Evolutionary conservation across 2,888 invertebrate species (phyloP), one percentile per base, ranked within the genome.

Genomic region (Holacanthella duospinosa): DNA sequence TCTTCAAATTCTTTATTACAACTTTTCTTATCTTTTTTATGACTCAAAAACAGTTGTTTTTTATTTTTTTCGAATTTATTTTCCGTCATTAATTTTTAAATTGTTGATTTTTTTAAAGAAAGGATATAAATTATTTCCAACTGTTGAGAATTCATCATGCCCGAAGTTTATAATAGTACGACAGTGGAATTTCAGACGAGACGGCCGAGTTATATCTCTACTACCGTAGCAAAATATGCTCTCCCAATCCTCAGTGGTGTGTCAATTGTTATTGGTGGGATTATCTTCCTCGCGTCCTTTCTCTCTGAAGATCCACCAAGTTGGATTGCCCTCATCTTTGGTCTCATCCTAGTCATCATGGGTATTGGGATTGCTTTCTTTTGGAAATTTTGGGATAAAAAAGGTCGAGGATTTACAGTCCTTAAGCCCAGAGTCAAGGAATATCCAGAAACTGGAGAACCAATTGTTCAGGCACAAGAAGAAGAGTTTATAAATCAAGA

Each of bases 161-260:
- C 48, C 16, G 48, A 48, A 48, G 48, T 48, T n/a, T 48, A 48
- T 21, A 48, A 48, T 48, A 16, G 16, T 16, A 48, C 48, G 4
- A 48, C 48, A n/a, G 21, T 48, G 4, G 48, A 48, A 21, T 48
- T 48, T 21, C 48, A 48, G 48, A 48, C 48, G 48, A 48, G 48
- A 21, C 48, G 48, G 6, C 48, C 12, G n/a, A 48, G 48, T 21
- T 48, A 48, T 21, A 21, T 21, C 21, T 36, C 6, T 36, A 9
- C 36, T 16, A 36, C 36, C 6, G 6, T 36, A 6, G 4, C 48
- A 9, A 48, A 48, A 21, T 48, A n/a, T 21, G 48, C 16, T 4
- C 48, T 48, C 6, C 19, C 21, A 4, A 48, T 21, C 6, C 4
- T 48, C 19, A 21, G 48, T n/a, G 21, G 16, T 4, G 48, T 48